Conservation (phyloP, 92 coral and sea anemone species). For the Zoanthus gigantus region DNA sequence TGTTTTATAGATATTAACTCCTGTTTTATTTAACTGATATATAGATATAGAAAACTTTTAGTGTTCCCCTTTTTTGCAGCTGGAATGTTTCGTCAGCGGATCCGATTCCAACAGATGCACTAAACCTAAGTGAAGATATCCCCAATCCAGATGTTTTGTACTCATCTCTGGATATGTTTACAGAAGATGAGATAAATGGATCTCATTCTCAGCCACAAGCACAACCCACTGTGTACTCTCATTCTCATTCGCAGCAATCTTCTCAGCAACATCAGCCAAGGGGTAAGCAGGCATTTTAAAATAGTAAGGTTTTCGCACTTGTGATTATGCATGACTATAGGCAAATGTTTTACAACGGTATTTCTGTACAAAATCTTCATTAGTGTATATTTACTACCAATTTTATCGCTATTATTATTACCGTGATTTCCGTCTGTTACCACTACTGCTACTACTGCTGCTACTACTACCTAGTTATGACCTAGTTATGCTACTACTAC, state of each 20-base stretch:
- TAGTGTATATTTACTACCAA: no score
- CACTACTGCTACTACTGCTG: no score
- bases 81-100: slow-evolving; percentile 56
- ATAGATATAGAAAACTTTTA: background rate
- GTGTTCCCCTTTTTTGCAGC: slow-evolving; percentile 60
- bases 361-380: no score
- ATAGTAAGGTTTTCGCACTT: background rate
- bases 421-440: no score
- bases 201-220: slow-evolving; percentile 45
- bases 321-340: background rate
- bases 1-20: background rate
- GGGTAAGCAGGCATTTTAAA: slow-evolving; percentile 7
- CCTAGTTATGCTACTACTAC: no score
- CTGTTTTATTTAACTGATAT: background rate
- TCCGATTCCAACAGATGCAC: slow-evolving; percentile 76
- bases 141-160: slow-evolving; percentile 88
- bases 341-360: background rate
- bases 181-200: slow-evolving; percentile 75
- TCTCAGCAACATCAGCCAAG: slow-evolving; percentile 23
- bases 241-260: slow-evolving; percentile 4
- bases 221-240: background rate
- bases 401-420: no score
- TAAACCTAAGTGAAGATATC: slow-evolving; percentile 77
- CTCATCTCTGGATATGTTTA: slow-evolving; percentile 78
- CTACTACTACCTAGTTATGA: background rate